Evolutionary conservation across 2,113 vertebrate genomes (phyloP).

Genomic region (Alectura lathami): DNA sequence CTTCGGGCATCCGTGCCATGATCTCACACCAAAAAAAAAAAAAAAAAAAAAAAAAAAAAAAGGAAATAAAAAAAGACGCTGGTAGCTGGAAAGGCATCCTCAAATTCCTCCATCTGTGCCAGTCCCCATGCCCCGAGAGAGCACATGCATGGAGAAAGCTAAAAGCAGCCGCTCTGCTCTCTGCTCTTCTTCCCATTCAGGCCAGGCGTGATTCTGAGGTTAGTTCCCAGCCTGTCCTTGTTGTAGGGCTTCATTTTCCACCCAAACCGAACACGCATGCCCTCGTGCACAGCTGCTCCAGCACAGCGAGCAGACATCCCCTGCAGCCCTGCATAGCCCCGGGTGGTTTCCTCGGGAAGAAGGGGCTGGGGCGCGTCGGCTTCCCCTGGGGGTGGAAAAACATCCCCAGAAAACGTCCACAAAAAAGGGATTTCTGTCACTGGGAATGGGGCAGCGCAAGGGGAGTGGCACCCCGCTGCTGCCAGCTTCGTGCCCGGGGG

Average conservation of each 20-base stretch:
- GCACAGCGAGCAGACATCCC: accelerated
- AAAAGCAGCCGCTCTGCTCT: conserved; percentile 41
- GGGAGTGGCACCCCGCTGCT: too few species aligned
- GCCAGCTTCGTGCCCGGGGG: too few species aligned
- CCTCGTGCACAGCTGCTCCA: accelerated
- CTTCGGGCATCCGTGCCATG: conserved; percentile 30
- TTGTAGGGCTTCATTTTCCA: background rate
- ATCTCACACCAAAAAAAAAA: background rate
- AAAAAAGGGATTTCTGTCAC: background rate
- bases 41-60: too few species aligned
- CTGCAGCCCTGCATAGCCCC: accelerated
- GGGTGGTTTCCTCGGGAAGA: background rate
- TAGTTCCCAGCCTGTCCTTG: conserved; percentile 14
- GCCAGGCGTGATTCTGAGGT: background rate
- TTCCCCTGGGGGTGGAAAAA: background rate
- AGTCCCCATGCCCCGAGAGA: conserved; percentile 37
- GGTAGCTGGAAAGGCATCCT: conserved; percentile 26
- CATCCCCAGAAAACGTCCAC: background rate
- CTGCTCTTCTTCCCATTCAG: conserved; percentile 46
- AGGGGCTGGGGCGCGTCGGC: background rate
- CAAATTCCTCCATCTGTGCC: conserved; percentile 60
- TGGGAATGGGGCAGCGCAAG: background rate
- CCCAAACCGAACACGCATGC: accelerated
- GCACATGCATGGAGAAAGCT: conserved; percentile 35
- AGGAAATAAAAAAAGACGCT: background rate